Base-by-base conservation (phyloP, 2,797 vertebrate genomes). In the Limnodromus scolopaceus region DNA sequence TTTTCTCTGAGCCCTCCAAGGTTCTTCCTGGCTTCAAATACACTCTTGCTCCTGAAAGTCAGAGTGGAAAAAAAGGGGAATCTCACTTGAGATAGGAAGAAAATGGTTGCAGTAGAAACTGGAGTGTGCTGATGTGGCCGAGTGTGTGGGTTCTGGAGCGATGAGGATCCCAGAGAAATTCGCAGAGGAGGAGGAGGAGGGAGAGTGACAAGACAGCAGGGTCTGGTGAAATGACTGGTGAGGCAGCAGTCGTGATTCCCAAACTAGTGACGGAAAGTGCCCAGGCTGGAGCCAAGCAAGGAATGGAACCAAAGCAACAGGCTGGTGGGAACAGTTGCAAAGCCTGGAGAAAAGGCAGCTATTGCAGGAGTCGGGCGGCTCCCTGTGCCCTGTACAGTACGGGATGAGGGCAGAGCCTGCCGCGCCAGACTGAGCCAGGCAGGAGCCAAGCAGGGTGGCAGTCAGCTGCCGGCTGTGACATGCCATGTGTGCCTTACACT, bases 361-460 rank as follows among this genome's bases (percentile, higher is more conserved):
- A 3, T 46, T 34, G 39, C 0, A 2, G 30, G 51, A 80, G 53
- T 23, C 5, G 1, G 18, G 32, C 0, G 0, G 32, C 34, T 80
- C 10, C 1, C 5, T 17, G 58, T 41, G 49, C 19, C n/a, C 22
- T 48, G 43, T 53, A 9, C 10, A 12, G 64, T 45, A 23, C 25
- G 20, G 45, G 23, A 8, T 27, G 60, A 39, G 49, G 34, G 24
- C 68, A 71, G 51, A 69, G 63, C 58, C 81, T 86, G 65, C 38
- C 51, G 64, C 32, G 14, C 11, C 32, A 55, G 58, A 53, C 68
- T 80, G 77, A 25, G 49, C 19, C 38, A 41, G 55, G 45, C 38
- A 41, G 55, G 45, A 38, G 45, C 46, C 24, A 16, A 49, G 43
- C 53, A 86, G 53, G 16, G 54, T 63, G 57, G 32, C 74, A n/a